phyloP scores from a whole-genome alignment of 1,140 invertebrate species.

The Amyelois transitella region DNA sequence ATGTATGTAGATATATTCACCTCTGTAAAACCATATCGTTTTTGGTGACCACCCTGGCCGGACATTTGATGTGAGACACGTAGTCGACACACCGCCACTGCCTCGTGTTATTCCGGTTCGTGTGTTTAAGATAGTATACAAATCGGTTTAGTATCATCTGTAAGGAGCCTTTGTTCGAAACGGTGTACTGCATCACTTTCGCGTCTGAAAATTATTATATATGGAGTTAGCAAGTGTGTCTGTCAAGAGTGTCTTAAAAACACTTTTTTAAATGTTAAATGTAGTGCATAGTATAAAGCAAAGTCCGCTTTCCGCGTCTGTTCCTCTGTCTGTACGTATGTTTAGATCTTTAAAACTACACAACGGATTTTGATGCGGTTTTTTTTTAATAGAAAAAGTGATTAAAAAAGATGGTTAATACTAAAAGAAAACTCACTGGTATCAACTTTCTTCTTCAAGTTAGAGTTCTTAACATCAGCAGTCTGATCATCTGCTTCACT shows the following conservation, averaged over 20 bases:
- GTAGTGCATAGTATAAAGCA: no score
- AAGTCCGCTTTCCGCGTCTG: no score
- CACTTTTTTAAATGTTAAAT: no score
- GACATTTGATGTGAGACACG: slow-evolving; percentile 41
- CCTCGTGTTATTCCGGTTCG: slow-evolving; percentile 37
- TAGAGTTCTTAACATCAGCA: neutral
- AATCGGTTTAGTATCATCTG: slow-evolving; percentile 60
- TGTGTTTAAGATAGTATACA: slow-evolving; percentile 58
- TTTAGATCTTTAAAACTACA: no score
- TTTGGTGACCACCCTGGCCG: slow-evolving; percentile 45
- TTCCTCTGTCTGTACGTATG: no score
- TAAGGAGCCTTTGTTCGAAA: slow-evolving; percentile 55
- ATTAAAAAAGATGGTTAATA: no score
- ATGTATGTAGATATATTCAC: no score
- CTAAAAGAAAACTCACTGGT: neutral
- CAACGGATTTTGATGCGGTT: no score
- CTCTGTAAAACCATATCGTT: slow-evolving; percentile 51
- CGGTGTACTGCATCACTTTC: slow-evolving; percentile 44
- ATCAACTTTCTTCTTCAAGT: neutral
- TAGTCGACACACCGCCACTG: slow-evolving; percentile 65
- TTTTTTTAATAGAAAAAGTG: no score
- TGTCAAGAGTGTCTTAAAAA: no score
- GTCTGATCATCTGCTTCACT: neutral
- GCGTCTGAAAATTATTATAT: slow-evolving; percentile 6
- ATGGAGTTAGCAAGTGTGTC: no score